Evolutionary conservation across 1,140 invertebrate species (phyloP), one percentile per base, ranked within the genome.

Genomic region (Ooceraea biroi): DNA sequence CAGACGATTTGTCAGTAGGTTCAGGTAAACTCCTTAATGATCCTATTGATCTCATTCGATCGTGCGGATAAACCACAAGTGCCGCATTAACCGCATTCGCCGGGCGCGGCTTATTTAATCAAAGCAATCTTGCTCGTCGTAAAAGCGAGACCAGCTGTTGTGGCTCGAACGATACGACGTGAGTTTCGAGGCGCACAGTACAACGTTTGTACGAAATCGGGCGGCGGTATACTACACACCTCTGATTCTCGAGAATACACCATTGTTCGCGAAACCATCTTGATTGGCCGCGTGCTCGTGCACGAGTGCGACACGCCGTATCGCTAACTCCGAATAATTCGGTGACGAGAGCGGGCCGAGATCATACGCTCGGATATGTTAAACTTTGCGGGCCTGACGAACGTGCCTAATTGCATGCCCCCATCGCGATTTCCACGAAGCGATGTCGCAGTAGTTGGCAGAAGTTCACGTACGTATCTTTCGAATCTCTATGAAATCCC

Each of bases 61-160:
- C 30, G 44, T 2, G 66, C 50, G 52, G 22, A 36, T 82, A 69
- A 66, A 69, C 50, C 44, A 57, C 44, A 17, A 52, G 48, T 71
- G 50, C 48, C 57, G 36, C 55, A 46, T 66, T 65, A 87, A 74
- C 65, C 55, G 68, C 61, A 46, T 63, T 41, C 52, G 46, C 27
- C 66, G 72, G 66, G 27, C 80, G 27, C 68, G 85, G 83, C 77
- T 87, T 76, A 71, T 87, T 88, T 76, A 73, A 87, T 88, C 83
- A 84, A 88, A 88, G 84, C 74, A 68, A 78, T 82, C 66, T 82
- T 36, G 66, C 82, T 88, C 58, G 25, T 71, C 71, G 83, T 88
- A 85, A 88, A 88, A 88, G 57, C 69, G 52, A 55, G 87, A 68
- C 87, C 87, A 88, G 87, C 87, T 88, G 87, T 88, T 87, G 86